Evolutionary conservation across 2,797 vertebrate genomes (phyloP).

Genomic region (Oceanodroma leucorhoa): DNA sequence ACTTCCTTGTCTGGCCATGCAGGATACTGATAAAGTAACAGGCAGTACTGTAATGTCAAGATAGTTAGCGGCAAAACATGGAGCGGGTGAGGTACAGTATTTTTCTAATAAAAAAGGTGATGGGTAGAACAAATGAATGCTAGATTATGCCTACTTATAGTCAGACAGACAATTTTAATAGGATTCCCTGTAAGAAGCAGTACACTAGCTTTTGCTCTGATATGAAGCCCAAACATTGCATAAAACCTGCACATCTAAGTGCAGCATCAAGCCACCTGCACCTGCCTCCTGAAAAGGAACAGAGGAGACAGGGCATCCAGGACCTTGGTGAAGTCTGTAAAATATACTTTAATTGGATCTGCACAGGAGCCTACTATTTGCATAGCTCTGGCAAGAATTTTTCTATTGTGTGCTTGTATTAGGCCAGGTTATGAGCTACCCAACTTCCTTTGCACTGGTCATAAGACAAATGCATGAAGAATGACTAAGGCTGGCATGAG

Average conservation of each 20-base stretch:
- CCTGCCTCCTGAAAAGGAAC: neutral
- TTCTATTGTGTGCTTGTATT: rapidly evolving
- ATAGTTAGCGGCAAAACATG: neutral
- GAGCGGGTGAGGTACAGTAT: neutral
- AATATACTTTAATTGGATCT: rapidly evolving
- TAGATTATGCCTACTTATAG: neutral
- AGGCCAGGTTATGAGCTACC: neutral
- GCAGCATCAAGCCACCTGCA: neutral
- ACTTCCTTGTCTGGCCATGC: neutral
- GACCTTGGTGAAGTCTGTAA: neutral
- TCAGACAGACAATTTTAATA: neutral
- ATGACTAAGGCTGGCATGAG: rapidly evolving
- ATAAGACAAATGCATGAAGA: neutral
- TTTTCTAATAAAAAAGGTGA: neutral
- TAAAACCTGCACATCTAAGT: neutral
- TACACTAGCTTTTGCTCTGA: neutral
- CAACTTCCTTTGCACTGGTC: neutral
- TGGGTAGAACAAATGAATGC: neutral
- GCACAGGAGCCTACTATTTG: neutral
- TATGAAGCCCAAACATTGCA: neutral
- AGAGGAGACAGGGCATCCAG: neutral
- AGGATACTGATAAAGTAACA: neutral
- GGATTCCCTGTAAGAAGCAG: neutral
- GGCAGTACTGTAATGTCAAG: neutral
- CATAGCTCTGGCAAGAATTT: neutral